Evolutionary conservation across 2,797 vertebrate genomes (phyloP).

Genomic region (Peromyscus nudipes): DNA sequence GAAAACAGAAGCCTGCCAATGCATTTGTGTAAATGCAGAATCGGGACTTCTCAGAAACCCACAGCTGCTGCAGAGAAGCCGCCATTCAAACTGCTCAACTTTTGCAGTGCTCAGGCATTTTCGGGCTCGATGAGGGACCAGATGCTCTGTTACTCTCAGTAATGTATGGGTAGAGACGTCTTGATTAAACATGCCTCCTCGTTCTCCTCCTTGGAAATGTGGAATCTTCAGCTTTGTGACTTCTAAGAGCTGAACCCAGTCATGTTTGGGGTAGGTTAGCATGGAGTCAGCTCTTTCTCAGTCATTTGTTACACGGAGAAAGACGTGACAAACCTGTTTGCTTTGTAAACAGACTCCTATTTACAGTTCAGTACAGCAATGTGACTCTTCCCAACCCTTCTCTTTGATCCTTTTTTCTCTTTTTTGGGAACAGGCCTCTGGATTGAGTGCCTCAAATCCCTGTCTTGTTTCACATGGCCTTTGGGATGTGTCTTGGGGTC

Average conservation of each 20-base stretch:
- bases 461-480: not conserved
- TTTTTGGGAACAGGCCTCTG: not conserved
- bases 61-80: slow-evolving; percentile 57
- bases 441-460: not conserved
- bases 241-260: slow-evolving; percentile 10
- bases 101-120: slow-evolving; percentile 73
- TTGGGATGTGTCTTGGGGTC: not conserved
- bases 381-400: not conserved
- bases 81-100: slow-evolving; percentile 56
- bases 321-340: not conserved
- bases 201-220: slow-evolving; percentile 18
- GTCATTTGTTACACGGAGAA: not conserved
- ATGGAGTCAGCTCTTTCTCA: slow-evolving; percentile 16
- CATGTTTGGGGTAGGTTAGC: not conserved
- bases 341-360: not conserved
- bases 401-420: not conserved
- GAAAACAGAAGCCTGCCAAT: slow-evolving; percentile 68
- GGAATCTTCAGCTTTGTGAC: slow-evolving; percentile 18
- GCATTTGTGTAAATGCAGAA: slow-evolving; percentile 65
- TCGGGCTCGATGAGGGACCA: slow-evolving; percentile 55
- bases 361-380: not conserved
- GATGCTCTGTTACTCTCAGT: slow-evolving; percentile 65
- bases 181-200: slow-evolving; percentile 53
- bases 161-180: slow-evolving; percentile 46
- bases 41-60: slow-evolving; percentile 61